Base-by-base conservation (phyloP, 2,888 invertebrate species). In the Cataglyphis albicans region DNA sequence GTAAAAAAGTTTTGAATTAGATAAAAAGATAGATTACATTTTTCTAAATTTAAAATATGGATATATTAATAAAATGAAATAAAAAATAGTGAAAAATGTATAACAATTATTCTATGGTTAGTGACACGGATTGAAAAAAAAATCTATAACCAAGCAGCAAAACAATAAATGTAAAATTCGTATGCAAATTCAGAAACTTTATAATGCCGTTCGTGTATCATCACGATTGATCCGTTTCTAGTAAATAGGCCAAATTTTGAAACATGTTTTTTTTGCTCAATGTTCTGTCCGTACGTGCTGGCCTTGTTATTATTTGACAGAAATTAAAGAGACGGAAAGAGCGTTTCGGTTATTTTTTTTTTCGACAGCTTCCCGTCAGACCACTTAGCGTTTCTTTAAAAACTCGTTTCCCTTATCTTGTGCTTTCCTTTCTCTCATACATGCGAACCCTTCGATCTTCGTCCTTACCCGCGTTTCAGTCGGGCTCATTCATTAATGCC, bases 401-500 rank as follows among this genome's bases (percentile, higher is more conserved):
- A 41, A 38, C 67, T 72, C 74, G 64, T 29, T 44, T 65, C 15
- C 21, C 25, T 32, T 55, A 44, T 55, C 81, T 81, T 74, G 63
- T 59, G 38, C 59, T 55, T 35, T 81, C 55, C 61, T 68, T 52
- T 25, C 57, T 68, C 44, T 29, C 72, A 32, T 38, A 21, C 32
- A 32, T 48, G 41, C 61, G 59, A 10, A 70, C 64, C 21, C 29
- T 41, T 44, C 72, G 44, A 29, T 48, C 55, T 81, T 68, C 52
- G 75, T 68, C 70, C 82, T 75, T 81, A 81, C 84, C 64, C 75
- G 74, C 74, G 86, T 86, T 86, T 84, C 84, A 74, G 76, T 81
- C 84, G 74, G 89, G 87, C 90, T 92, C 92, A 92, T 93, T 93
- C 93, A 93, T 94, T 93, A 93, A 92, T 91, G 90, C 90, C 93